phyloP scores from a whole-genome alignment of 2,888 invertebrate species.

The Trissoscelio sp. region DNA sequence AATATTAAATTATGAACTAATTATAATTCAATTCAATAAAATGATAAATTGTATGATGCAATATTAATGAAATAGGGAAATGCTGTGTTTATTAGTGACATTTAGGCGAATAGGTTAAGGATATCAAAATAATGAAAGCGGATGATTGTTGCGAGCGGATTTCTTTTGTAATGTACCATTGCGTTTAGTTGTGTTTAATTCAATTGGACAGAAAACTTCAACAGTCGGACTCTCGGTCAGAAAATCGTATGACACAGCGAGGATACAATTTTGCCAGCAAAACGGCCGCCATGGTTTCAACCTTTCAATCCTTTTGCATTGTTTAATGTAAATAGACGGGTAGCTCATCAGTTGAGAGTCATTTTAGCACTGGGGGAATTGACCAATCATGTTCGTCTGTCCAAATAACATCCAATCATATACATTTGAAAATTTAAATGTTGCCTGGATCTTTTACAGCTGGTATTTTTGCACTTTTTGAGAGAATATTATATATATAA shows the following conservation, averaged over 20 bases:
- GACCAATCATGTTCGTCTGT: too few relatives aligned
- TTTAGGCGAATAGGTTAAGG: slow-evolving; percentile 21
- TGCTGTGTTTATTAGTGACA: neutral
- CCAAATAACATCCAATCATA: too few relatives aligned
- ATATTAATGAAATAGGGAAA: neutral
- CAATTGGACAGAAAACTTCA: slow-evolving; percentile 71
- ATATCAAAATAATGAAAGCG: neutral
- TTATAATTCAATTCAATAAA: too few relatives aligned
- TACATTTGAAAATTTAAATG: too few relatives aligned
- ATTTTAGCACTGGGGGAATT: too few relatives aligned
- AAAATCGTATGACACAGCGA: slow-evolving; percentile 79
- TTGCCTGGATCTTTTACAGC: too few relatives aligned
- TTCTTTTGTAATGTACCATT: slow-evolving; percentile 74
- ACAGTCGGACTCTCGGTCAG: slow-evolving; percentile 81
- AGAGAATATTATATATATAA: too few relatives aligned
- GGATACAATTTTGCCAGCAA: slow-evolving; percentile 76
- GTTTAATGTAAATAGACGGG: too few relatives aligned
- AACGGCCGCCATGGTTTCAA: slow-evolving; percentile 79
- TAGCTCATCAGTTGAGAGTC: too few relatives aligned
- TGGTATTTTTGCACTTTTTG: too few relatives aligned
- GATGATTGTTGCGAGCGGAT: too few relatives aligned
- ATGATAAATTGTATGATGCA: neutral
- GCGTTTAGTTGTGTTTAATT: slow-evolving; percentile 57
- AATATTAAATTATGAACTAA: too few relatives aligned
- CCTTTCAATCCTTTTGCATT: neutral